A percentile compares a stretch with the other conserved stretches of the same genome.
phyloP scores from a whole-genome alignment of 1,140 invertebrate species.

The Tetramorium parvispinum region DNA sequence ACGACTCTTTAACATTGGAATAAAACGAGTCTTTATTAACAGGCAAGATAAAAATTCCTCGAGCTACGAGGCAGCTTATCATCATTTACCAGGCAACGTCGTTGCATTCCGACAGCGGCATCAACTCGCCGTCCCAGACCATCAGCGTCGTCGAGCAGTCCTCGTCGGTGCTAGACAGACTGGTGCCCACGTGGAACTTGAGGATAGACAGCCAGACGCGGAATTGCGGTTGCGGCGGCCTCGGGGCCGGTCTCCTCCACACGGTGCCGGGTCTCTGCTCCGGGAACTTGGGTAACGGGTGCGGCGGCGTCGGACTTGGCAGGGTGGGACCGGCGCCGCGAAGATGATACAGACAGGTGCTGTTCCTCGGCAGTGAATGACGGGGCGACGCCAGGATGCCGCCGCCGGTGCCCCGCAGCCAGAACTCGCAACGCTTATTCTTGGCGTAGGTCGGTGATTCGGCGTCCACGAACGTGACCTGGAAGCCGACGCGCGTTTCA shows the following conservation, averaged over 20 bases:
- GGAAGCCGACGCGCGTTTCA: slow-evolving; percentile 60
- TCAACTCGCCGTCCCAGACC: slow-evolving; percentile 93
- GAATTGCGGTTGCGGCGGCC: slow-evolving; percentile 88
- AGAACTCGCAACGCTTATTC: slow-evolving; percentile 95
- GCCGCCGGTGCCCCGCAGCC: slow-evolving; percentile 91
- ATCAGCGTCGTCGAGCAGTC: slow-evolving; percentile 92
- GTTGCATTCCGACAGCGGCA: slow-evolving; percentile 91
- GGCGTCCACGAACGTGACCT: slow-evolving; percentile 93
- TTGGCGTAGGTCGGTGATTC: slow-evolving; percentile 92
- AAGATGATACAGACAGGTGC: slow-evolving; percentile 94
- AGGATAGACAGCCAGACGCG: slow-evolving; percentile 95
- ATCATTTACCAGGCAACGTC: slow-evolving; percentile 91
- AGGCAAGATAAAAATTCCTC: neutral
- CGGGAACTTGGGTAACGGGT: slow-evolving; percentile 88
- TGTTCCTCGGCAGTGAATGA: slow-evolving; percentile 93
- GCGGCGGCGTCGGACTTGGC: slow-evolving; percentile 86
- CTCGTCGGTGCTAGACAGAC: slow-evolving; percentile 87
- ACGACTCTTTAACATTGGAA: neutral
- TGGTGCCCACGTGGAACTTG: slow-evolving; percentile 92
- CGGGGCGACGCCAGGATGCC: slow-evolving; percentile 92
- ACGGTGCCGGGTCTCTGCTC: slow-evolving; percentile 86
- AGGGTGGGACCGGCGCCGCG: slow-evolving; percentile 87
- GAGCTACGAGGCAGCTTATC: neutral
- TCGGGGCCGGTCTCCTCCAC: slow-evolving; percentile 87
- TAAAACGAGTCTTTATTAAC: neutral